A percentile compares a stretch with the other conserved stretches of the same genome.
Conservation (phyloP, 2,888 invertebrate species). For the Macrosiphum euphorbiae region DNA sequence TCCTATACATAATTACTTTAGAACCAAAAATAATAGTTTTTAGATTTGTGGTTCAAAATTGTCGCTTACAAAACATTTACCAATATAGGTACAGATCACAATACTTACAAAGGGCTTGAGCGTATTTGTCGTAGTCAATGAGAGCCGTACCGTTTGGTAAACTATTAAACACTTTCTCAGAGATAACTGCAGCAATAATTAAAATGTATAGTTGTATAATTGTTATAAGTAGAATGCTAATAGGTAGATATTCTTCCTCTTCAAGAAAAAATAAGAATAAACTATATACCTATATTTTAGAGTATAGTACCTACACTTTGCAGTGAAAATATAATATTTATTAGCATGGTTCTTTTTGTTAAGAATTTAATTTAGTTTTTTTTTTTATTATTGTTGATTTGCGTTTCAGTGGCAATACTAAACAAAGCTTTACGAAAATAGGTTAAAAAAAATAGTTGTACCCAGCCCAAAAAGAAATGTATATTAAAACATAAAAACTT, state of each 20-base stretch:
- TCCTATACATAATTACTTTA: too few species aligned
- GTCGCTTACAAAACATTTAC: neutral
- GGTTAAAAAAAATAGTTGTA: too few species aligned
- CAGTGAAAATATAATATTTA: neutral
- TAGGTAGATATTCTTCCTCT: too few species aligned
- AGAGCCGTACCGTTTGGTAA: neutral
- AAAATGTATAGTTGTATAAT: neutral
- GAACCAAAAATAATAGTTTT: neutral
- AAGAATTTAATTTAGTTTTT: too few species aligned
- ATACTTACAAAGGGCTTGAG: neutral
- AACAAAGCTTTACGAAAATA: too few species aligned
- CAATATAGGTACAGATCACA: neutral
- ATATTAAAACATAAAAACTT: neutral
- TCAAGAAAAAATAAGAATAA: too few species aligned
- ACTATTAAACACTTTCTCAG: neutral
- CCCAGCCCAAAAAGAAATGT: neutral
- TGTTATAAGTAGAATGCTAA: too few species aligned
- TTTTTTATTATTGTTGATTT: too few species aligned
- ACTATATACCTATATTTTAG: too few species aligned
- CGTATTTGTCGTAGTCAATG: neutral
- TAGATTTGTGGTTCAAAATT: neutral
- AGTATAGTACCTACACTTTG: too few species aligned
- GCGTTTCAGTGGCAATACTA: too few species aligned
- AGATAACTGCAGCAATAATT: neutral
- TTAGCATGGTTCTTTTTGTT: neutral